Base-by-base conservation (phyloP, 2,113 vertebrate genomes). In the Rhadina sibilatrix region DNA sequence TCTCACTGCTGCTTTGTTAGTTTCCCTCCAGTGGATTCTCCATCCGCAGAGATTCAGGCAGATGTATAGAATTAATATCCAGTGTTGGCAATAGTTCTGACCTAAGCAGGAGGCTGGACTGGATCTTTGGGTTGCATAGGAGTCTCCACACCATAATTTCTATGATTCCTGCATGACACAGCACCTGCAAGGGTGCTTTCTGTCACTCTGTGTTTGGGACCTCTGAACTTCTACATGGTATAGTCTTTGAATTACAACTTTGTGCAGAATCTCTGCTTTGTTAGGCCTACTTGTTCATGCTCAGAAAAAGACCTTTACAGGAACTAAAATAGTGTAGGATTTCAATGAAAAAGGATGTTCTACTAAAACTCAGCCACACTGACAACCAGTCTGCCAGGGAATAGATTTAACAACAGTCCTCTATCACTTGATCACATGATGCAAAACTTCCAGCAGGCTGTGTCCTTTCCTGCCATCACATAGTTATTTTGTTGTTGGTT, bases 361-460 rank as follows among this genome's bases (percentile, higher is more conserved):
- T 63, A 9, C 37, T 60, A 78, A 90, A 91, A 68, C 6, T 82
- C 63, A 84, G 68, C 24, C 54, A 10, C 47, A 50, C 9, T 78
- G 56, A 81, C 53, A 92, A 23, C 9, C 38, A 47, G 11, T 22
- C 47, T 83, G 59, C 59, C 50, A 66, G 42, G 35, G 24, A 87
- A 37, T 1, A 68, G 40, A 44, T 38, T 89, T 83, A 61, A 38
- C 17, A 50, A 63, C 1, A 0, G 40, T 72, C 57, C 95, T 94
- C 85, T 77, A 93, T 57, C 90, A 70, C 79, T 68, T 47, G 66
- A 50, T 69, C 76, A 81, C 11, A 1, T 28, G 1, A 95, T 91
- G 92, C 71, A 91, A 84, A 86, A 90, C 85, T 96, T 94, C 75
- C 89, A 93, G 75, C 42, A 23, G 50, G 33, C 53, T 89, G 22